Conservation (phyloP, 2,797 vertebrate species). For the Iguana delicatissima region DNA sequence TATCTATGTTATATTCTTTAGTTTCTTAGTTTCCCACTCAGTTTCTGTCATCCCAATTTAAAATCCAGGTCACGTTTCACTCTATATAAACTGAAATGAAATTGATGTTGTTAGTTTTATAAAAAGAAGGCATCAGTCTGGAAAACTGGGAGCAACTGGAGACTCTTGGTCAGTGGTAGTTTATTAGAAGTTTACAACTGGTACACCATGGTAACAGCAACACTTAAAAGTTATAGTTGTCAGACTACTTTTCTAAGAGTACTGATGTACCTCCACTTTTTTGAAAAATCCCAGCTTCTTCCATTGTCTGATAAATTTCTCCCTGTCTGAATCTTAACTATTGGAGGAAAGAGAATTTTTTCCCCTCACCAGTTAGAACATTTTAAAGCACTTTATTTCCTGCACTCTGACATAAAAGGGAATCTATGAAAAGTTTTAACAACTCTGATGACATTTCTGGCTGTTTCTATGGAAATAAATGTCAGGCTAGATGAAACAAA, state of each 20-base stretch:
- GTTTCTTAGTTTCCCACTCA: constrained; percentile 51
- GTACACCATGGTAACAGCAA: not conserved
- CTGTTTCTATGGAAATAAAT: constrained; percentile 73
- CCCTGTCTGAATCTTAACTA: constrained; percentile 4
- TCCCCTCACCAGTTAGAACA: constrained; percentile 55
- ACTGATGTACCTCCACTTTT: not conserved
- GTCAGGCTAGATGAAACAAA: constrained; percentile 63
- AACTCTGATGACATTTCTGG: constrained; percentile 50
- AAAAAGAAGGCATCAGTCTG: constrained; percentile 43
- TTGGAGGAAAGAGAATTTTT: not conserved
- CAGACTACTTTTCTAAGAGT: not conserved
- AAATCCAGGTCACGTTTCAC: constrained; percentile 51
- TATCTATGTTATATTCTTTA: constrained; percentile 26
- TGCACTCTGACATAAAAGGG: constrained; percentile 56
- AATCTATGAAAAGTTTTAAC: constrained; percentile 65
- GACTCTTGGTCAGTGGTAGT: constrained; percentile 23
- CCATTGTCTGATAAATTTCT: constrained; percentile 35
- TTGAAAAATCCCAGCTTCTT: not conserved
- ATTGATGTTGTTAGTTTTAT: constrained; percentile 35
- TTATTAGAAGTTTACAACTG: constrained; percentile 10
- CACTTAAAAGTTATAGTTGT: not conserved
- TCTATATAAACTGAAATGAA: constrained; percentile 49
- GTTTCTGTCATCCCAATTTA: constrained; percentile 46
- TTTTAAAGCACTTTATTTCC: constrained; percentile 63
- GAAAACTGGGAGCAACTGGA: constrained; percentile 33